Evolutionary conservation across 1,140 invertebrate species (phyloP).

Genomic region (Halesus radiatus): DNA sequence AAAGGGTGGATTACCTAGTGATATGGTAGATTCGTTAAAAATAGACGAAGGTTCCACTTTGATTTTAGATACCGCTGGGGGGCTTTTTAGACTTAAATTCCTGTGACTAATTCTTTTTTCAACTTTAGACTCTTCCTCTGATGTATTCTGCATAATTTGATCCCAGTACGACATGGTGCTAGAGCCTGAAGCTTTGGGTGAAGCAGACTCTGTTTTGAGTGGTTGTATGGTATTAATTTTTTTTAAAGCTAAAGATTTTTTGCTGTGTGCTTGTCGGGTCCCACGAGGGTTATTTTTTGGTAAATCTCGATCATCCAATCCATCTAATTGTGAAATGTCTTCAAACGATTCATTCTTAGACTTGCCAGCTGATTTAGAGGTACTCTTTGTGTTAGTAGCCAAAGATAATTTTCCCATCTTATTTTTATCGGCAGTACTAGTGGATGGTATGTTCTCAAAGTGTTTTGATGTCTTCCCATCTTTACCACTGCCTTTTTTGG

Average conservation of each 20-base stretch:
- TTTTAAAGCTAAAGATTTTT: slow-evolving; percentile 19
- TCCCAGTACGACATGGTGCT: slow-evolving; percentile 51
- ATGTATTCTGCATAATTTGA: slow-evolving; percentile 47
- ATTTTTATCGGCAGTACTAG: slow-evolving; percentile 46
- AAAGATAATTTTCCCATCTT: slow-evolving; percentile 25
- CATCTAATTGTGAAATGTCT: slow-evolving; percentile 72
- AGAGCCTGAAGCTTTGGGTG: slow-evolving; percentile 2
- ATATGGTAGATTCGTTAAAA: slow-evolving; percentile 38
- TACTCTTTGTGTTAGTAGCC: too few relatives aligned
- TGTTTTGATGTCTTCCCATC: slow-evolving; percentile 57
- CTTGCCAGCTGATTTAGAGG: background rate
- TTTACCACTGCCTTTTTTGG: slow-evolving; percentile 44
- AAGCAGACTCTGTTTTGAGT: background rate
- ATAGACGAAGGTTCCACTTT: slow-evolving; percentile 40
- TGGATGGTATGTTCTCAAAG: slow-evolving; percentile 49
- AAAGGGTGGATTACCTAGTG: slow-evolving; percentile 11
- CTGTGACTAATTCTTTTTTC: slow-evolving; percentile 54
- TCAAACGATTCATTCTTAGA: slow-evolving; percentile 43
- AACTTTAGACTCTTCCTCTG: slow-evolving; percentile 39
- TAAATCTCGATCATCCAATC: slow-evolving; percentile 64
- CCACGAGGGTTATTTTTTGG: too few relatives aligned
- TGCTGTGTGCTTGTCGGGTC: slow-evolving; percentile 32
- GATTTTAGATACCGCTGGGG: slow-evolving; percentile 11
- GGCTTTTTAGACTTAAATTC: slow-evolving; percentile 45
- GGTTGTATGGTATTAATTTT: slow-evolving; percentile 22